Evolutionary conservation across 2,113 vertebrate species (phyloP).

Genomic region (Clinocottus analis): DNA sequence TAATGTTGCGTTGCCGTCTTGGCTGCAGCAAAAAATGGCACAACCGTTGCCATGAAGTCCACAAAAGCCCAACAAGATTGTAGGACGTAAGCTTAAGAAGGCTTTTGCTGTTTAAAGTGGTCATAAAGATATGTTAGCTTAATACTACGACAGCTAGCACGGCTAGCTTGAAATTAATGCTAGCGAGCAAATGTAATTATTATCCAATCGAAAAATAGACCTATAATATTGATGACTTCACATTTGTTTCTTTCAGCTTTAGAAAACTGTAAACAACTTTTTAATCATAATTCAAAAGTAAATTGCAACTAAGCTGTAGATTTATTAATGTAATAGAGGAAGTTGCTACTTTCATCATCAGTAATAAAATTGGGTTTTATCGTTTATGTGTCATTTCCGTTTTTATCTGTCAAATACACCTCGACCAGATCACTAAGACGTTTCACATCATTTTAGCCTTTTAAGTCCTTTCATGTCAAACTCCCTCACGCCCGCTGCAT

Average conservation of each 20-base stretch:
- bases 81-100: not conserved
- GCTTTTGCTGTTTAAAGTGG: not conserved
- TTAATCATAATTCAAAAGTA: not conserved
- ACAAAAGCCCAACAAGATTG: not conserved
- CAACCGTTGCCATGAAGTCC: not conserved
- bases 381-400: not conserved
- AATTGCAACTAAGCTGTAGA: not conserved
- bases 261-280: not conserved
- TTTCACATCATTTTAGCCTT: not conserved
- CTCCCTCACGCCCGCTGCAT: slow-evolving; percentile 34
- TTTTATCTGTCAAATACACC: not conserved
- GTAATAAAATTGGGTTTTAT: not conserved
- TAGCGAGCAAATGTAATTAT: not conserved
- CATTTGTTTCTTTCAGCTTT: not conserved
- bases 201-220: not conserved
- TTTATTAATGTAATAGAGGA: not conserved
- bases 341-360: not conserved
- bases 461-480: not conserved
- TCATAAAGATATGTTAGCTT: not conserved
- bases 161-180: no score
- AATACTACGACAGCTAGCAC: not conserved
- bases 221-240: not conserved
- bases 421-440: not conserved
- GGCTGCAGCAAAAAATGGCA: not conserved
- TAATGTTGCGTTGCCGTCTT: not conserved